These are phyloP conservation scores for Ariolimax columbianus DNA, from an alignment of 2,888 invertebrate genomes.

Conservation along the genomic window DNA sequence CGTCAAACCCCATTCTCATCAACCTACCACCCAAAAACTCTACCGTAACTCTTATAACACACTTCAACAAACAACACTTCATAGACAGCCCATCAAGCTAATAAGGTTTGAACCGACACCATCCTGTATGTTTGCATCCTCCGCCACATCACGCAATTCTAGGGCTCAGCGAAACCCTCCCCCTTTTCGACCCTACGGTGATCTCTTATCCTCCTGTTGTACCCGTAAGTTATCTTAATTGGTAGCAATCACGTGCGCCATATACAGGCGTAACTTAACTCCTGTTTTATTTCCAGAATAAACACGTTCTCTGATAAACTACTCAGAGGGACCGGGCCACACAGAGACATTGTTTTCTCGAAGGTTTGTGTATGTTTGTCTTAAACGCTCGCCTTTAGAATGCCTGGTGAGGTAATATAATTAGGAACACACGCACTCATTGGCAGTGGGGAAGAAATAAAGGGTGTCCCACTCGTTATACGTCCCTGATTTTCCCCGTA, in stretches of 20 bases:
- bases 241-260: background rate
- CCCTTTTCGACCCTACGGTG: too few relatives aligned
- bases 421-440: conserved; percentile 6
- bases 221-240: background rate
- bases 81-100: too few relatives aligned
- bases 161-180: too few relatives aligned
- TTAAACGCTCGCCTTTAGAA: background rate
- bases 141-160: too few relatives aligned
- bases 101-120: too few relatives aligned
- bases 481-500: too few relatives aligned
- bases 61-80: too few relatives aligned
- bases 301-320: background rate
- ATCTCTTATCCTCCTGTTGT: background rate
- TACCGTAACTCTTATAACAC: too few relatives aligned
- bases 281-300: background rate
- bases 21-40: too few relatives aligned
- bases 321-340: background rate
- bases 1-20: too few relatives aligned
- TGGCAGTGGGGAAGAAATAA: background rate
- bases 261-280: background rate
- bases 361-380: background rate
- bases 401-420: background rate
- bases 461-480: too few relatives aligned
- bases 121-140: too few relatives aligned
- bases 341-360: background rate